Base-by-base conservation (phyloP, 2,888 invertebrate genomes). In the Junonia oenone region DNA sequence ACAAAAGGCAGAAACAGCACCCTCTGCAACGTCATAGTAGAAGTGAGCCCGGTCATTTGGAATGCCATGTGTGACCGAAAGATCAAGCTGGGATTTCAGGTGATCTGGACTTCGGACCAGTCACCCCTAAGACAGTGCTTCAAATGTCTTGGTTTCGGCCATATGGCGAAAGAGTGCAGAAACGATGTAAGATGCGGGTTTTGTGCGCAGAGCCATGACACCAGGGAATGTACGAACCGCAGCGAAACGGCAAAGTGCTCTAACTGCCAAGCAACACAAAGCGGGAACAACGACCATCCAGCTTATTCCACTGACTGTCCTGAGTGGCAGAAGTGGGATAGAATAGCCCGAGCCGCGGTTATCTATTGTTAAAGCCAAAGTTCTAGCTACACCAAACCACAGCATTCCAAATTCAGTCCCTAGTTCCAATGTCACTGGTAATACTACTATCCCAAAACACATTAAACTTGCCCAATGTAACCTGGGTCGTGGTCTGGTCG, bases 321-420 rank as follows among this genome's bases (percentile, higher is more conserved):
- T 6, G 48, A 35, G 6, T 48, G 48, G 48, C 13, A 19, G 8
- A 35, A 37, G 13, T 48, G 35, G 48, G 48, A 48, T 13, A n/a
- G 13, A 6, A 22, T 48, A n/a, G 37, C 37, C 1, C 9, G 48
- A n/a, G 1, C 6, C 6, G 9, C 48, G 1, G 35, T 48, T 2
- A 2, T 22, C 1, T 48, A 48, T 6, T 35, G 33, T 13, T 48
- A n/a, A 46, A n/a, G 11, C 27, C 27, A 11, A 1, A 2, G 6
- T 26, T 1, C 45, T 17, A 5, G 14, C 15, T 17, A 40, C n/a
- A n/a, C n/a, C n/a, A n/a, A n/a, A n/a, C n/a, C n/a, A n/a, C n/a
- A n/a, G n/a, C n/a, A n/a, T n/a, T 17, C 14, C 6, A 17, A 2
- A 15, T 11, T 17, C 15, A 14, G 40, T 4, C n/a, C n/a, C n/a